A percentile compares a stretch with the other conserved stretches of the same genome.
phyloP scores from a whole-genome alignment of 92 coral and sea anemone species.

The Muricea muricata region DNA sequence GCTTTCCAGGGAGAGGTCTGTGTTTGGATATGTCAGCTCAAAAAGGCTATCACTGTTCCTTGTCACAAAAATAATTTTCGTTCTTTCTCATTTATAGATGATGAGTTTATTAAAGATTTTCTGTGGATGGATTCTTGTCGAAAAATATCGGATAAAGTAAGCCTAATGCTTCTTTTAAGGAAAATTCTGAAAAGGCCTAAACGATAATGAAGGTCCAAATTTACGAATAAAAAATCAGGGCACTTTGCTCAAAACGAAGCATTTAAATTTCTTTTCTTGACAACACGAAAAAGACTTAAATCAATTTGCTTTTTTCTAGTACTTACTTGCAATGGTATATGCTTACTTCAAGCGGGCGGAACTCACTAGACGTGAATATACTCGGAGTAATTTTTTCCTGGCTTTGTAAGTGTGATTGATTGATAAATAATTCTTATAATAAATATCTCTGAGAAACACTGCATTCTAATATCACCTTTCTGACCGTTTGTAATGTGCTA shows the following conservation, averaged over 20 bases:
- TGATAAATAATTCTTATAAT: neutral
- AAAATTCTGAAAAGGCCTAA: too few relatives aligned
- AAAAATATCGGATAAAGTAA: constrained; percentile 93
- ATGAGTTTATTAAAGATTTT: constrained; percentile 94
- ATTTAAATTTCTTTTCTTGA: too few relatives aligned
- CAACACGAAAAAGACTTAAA: too few relatives aligned
- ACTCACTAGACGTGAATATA: constrained; percentile 88
- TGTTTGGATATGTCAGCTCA: too few relatives aligned
- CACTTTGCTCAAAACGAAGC: too few relatives aligned
- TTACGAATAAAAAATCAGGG: too few relatives aligned
- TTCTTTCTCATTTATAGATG: constrained; percentile 68
- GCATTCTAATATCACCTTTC: too few relatives aligned
- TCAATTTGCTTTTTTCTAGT: constrained; percentile 54
- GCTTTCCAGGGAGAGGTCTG: too few relatives aligned
- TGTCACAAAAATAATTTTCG: neutral
- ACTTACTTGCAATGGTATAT: constrained; percentile 96
- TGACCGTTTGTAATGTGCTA: too few relatives aligned
- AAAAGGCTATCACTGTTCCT: too few relatives aligned
- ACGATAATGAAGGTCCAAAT: too few relatives aligned
- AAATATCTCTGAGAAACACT: too few relatives aligned
- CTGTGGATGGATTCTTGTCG: constrained; percentile 99
- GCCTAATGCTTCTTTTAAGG: neutral
- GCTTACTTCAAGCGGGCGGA: constrained; percentile 95
- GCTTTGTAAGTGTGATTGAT: constrained; percentile 82
- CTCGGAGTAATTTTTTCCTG: constrained; percentile 88